Percentiles rank a stretch among this genome's conserved stretches.
Conservation (phyloP, 2,797 vertebrate genomes). For the Anabacerthia variegaticeps region DNA sequence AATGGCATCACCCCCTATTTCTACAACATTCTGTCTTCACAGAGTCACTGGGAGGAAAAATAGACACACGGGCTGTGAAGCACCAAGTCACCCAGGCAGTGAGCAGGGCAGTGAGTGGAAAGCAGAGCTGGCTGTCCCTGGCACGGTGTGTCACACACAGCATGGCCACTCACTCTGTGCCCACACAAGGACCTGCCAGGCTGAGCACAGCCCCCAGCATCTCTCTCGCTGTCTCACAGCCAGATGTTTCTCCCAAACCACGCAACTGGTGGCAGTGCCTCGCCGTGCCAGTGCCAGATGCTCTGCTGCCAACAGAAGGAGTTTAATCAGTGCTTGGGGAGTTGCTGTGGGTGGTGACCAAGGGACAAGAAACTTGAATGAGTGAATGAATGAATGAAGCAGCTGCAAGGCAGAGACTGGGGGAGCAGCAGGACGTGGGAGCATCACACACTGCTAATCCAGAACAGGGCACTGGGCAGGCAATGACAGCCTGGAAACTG, state of each 20-base stretch:
- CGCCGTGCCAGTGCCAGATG: background rate
- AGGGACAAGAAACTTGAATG: background rate
- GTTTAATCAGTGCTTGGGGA: background rate
- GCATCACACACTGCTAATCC: background rate
- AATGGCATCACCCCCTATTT: background rate
- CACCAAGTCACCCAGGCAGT: background rate
- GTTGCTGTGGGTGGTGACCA: background rate
- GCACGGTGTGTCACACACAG: fast-evolving
- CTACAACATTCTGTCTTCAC: background rate
- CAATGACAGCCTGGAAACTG: fast-evolving
- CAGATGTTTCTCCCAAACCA: background rate
- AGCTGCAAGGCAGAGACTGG: background rate
- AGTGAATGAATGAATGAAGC: conserved; percentile 6
- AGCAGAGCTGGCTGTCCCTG: background rate
- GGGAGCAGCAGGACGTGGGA: background rate
- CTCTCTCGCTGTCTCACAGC: background rate
- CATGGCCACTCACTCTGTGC: background rate
- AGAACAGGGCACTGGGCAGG: background rate
- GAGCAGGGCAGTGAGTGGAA: background rate
- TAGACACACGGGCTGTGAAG: background rate
- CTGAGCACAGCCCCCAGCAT: background rate
- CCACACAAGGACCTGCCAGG: background rate
- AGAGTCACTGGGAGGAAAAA: background rate
- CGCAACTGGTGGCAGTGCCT: background rate
- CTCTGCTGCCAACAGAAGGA: background rate